These are phyloP conservation scores for Australoheros facetus DNA, from an alignment of 2,797 vertebrate species.

Conservation along the genomic window DNA sequence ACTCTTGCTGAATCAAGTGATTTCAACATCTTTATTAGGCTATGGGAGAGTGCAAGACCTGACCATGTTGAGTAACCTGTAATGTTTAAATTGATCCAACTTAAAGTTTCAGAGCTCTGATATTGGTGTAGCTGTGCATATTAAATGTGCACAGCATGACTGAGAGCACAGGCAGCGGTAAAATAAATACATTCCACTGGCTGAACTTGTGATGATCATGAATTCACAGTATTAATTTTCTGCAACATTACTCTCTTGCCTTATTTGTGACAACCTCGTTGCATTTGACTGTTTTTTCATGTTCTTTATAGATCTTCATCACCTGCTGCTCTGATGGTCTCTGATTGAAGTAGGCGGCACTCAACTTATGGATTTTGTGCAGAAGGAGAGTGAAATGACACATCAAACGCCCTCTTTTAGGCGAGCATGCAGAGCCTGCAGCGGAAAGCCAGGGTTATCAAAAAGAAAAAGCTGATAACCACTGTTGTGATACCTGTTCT, in stretches of 20 bases:
- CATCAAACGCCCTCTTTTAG: background rate
- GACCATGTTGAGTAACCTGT: background rate
- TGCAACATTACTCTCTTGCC: background rate
- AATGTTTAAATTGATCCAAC: background rate
- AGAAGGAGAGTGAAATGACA: background rate
- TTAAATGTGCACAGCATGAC: background rate
- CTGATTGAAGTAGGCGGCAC: background rate
- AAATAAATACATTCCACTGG: background rate
- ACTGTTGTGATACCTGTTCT: too few species aligned
- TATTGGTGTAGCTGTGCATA: background rate
- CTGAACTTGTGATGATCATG: background rate
- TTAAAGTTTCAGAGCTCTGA: background rate
- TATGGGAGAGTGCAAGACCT: background rate
- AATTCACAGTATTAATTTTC: background rate
- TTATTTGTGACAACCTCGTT: background rate
- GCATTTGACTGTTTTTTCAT: background rate
- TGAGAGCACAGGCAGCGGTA: rapidly evolving
- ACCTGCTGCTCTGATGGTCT: background rate
- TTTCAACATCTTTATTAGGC: background rate
- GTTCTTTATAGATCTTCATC: background rate
- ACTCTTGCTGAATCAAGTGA: background rate
- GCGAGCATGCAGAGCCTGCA: background rate
- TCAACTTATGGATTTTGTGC: background rate
- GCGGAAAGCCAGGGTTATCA: background rate
- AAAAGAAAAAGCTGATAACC: too few species aligned